phyloP scores from a whole-genome alignment of 92 coral and sea anemone species.

The Actinostola sp. region DNA sequence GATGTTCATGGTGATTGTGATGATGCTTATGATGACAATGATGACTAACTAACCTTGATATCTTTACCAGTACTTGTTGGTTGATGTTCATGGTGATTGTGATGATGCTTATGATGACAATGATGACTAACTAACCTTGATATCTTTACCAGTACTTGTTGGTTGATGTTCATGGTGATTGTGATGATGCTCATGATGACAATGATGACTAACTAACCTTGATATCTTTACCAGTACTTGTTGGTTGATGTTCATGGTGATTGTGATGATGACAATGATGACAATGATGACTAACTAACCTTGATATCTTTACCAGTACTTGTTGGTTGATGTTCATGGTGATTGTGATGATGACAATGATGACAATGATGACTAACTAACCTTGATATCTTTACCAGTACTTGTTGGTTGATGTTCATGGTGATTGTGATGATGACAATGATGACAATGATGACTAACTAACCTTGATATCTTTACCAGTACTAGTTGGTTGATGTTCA shows the following conservation, averaged over 20 bases:
- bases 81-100: background rate
- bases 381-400: constrained; percentile 90
- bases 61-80: too few relatives aligned
- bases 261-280: background rate
- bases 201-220: background rate
- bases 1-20: background rate
- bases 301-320: too few relatives aligned
- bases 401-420: too few relatives aligned
- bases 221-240: too few relatives aligned
- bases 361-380: background rate
- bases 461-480: constrained; percentile 91
- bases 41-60: background rate
- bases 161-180: background rate
- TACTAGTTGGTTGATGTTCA: constrained; percentile 78
- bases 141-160: too few relatives aligned
- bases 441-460: background rate
- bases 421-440: background rate
- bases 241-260: too few relatives aligned
- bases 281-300: background rate
- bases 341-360: background rate
- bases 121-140: background rate
- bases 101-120: background rate
- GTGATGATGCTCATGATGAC: background rate
- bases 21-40: background rate
- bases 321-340: too few relatives aligned